Percentiles rank a stretch among this genome's conserved stretches.
These are phyloP conservation scores for Drosophila siamana DNA, from an alignment of 2,888 invertebrate species.

Conservation along the genomic window DNA sequence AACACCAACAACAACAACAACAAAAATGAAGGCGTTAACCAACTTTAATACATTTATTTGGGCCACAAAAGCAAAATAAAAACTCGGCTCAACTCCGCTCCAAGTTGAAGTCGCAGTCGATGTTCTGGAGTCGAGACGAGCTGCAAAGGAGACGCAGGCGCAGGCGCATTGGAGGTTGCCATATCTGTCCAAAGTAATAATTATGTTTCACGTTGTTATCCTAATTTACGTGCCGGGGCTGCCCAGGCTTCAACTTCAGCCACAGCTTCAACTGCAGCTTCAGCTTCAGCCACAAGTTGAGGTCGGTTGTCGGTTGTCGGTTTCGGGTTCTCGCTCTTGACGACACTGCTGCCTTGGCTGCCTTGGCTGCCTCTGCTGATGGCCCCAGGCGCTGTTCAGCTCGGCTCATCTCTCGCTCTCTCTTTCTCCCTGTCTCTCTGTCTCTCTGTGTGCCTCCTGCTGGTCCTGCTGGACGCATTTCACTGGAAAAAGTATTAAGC, in stretches of 20 bases:
- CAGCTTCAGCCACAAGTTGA: constrained; percentile 4
- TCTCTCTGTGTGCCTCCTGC: neutral
- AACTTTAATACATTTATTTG: constrained; percentile 83
- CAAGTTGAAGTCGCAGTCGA: neutral
- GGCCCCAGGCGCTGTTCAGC: constrained; percentile 23
- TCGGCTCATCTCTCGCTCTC: neutral
- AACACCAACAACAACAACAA: neutral
- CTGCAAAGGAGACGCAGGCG: constrained; percentile 17
- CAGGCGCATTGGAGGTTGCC: constrained; percentile 55
- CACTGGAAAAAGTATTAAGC: constrained; percentile 79
- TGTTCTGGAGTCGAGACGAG: too few relatives aligned
- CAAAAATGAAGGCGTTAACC: constrained; percentile 81
- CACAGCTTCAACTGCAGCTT: constrained; percentile 10
- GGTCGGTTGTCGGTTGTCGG: constrained; percentile 4
- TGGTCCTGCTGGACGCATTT: constrained; percentile 52
- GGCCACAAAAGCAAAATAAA: constrained; percentile 66
- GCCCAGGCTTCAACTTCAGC: constrained; percentile 33
- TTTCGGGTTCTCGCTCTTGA: constrained; percentile 16
- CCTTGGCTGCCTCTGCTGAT: constrained; percentile 8
- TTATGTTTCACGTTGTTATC: constrained; percentile 84
- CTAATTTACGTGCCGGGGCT: constrained; percentile 82
- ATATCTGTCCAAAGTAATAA: constrained; percentile 82
- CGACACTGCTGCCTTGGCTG: constrained; percentile 27
- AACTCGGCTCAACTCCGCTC: constrained; percentile 8
- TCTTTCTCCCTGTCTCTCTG: neutral